Conservation (phyloP, 2,113 vertebrate genomes). For the Ceyx cyanopectus region DNA sequence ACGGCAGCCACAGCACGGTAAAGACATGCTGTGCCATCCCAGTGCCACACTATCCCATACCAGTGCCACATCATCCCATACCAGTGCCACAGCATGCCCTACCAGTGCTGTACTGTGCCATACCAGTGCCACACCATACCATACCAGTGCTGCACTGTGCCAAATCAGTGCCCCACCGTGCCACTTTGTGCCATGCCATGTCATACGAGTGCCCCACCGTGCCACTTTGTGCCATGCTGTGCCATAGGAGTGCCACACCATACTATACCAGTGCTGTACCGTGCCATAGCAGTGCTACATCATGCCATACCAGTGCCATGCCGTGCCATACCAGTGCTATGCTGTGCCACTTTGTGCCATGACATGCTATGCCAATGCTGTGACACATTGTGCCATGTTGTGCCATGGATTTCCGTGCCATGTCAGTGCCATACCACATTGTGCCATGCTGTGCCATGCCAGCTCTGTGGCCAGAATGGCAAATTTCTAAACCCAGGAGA, state of each 20-base stretch:
- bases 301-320: background rate
- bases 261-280: no score
- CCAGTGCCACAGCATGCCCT: rapidly evolving
- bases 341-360: background rate
- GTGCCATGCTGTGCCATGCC: rapidly evolving
- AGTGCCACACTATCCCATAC: rapidly evolving
- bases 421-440: no score
- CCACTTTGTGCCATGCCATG: no score
- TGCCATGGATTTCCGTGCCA: background rate
- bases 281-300: background rate
- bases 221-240: no score
- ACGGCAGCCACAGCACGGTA: slow-evolving; percentile 81
- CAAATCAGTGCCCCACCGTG: background rate
- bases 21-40: slow-evolving; percentile 49
- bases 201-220: background rate
- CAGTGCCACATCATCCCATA: background rate
- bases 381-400: background rate
- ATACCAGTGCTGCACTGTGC: background rate
- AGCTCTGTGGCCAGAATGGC: background rate
- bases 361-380: background rate
- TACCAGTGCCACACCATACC: rapidly evolving
- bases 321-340: rapidly evolving
- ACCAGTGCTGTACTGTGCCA: background rate
- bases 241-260: background rate
- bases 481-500: no score